Base-by-base conservation (phyloP, 2,113 vertebrate species). In the Cavia aperea region DNA sequence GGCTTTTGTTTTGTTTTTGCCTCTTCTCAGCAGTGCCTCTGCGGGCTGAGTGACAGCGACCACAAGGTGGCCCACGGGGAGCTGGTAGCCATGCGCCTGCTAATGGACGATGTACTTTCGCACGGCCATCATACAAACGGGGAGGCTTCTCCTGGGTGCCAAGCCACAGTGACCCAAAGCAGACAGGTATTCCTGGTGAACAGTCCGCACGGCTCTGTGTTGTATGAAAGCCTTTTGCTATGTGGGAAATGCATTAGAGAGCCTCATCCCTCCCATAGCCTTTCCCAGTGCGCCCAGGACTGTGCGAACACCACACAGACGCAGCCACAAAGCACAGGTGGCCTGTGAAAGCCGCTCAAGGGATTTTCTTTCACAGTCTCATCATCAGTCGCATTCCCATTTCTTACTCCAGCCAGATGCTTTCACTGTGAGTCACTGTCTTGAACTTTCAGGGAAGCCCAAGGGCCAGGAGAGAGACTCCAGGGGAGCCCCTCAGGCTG, bases 41-140 rank as follows among this genome's bases (percentile, higher is more conserved):
- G 98, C 72, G 95, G 96, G 4, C 96, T 98, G 94, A 97, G 84
- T 11, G 95, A 97, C 43, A 83, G 77, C 81, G 97, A 98, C 72
- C 68, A 70, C 92, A 96, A 93, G 88, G 96, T 81, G 89, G 98
- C 97, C 91, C 97, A 95, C 1, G 97, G 96, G 2, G 98, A 98
- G n/a, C 95, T 98, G 82, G 94, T 96, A 51, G 95, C 95, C 0
- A 93, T 98, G 85, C 97, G 97, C 0, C 96, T 98, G 86, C 94
- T 98, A 24, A 90, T 98, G 97, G 97, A 98, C 91, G 98, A 98
- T 62, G 94, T 98, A 10, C 96, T 98, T 81, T 96, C 96, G 94
- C 96, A 92, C 23, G 96, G 94, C 81, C 60, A 39, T 12, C 26
- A 92, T 36, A 39, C 31, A 12, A 66, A 29, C 73, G 2, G 88